Percentiles rank a stretch among this genome's conserved stretches.
Conservation (phyloP, 1,140 invertebrate genomes). For the Drosophila persimilis region DNA sequence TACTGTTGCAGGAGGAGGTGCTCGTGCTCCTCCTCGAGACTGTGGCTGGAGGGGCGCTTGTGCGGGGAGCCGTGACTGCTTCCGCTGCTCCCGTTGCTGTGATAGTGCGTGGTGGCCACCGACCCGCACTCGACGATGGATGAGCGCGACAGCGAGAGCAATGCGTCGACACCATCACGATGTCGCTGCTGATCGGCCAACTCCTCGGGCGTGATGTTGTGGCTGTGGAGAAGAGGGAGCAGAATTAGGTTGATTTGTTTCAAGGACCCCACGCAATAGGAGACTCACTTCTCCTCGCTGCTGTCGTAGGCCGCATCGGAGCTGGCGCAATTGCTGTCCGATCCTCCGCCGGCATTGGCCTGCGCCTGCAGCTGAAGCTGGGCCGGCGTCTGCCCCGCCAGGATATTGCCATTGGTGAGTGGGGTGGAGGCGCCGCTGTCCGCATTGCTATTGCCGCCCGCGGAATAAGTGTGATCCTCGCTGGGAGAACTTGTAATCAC, state of each 20-base stretch:
- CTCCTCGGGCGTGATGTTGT: slow-evolving; percentile 83
- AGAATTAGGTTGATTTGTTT: background rate
- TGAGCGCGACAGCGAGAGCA: slow-evolving; percentile 84
- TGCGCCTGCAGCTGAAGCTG: slow-evolving; percentile 41
- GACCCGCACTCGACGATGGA: slow-evolving; percentile 69
- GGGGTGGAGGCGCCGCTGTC: slow-evolving; percentile 78
- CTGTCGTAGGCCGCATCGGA: slow-evolving; percentile 84
- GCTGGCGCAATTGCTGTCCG: slow-evolving; percentile 80
- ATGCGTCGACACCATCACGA: slow-evolving; percentile 90
- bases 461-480: slow-evolving; percentile 91
- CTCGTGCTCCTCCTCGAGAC: slow-evolving; percentile 71
- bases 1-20: slow-evolving; percentile 29
- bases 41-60: slow-evolving; percentile 75
- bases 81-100: slow-evolving; percentile 69
- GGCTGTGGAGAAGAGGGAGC: slow-evolving; percentile 31
- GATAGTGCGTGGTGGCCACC: slow-evolving; percentile 57
- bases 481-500: slow-evolving; percentile 89
- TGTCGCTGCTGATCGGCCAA: slow-evolving; percentile 90
- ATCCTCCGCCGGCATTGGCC: slow-evolving; percentile 26
- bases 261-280: background rate
- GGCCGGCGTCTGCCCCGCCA: slow-evolving; percentile 20
- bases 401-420: slow-evolving; percentile 63
- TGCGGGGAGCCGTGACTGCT: slow-evolving; percentile 75
- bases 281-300: slow-evolving; percentile 84
- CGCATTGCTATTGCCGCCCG: slow-evolving; percentile 80